These are phyloP conservation scores for Formica aserva DNA, from an alignment of 2,888 invertebrate genomes.

Conservation along the genomic window DNA sequence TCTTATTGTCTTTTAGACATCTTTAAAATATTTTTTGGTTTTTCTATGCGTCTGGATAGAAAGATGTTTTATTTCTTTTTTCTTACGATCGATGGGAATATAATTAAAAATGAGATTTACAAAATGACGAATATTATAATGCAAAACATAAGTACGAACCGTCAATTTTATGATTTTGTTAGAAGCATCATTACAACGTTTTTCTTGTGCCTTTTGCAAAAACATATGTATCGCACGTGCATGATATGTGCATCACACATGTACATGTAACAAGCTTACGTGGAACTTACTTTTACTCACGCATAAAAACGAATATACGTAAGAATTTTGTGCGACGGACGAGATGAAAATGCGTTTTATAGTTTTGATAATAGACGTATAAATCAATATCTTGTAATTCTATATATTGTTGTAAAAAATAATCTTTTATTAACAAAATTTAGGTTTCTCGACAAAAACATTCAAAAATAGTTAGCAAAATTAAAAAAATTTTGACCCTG, in stretches of 20 bases:
- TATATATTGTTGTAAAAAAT: background rate
- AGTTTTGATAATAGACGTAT: background rate
- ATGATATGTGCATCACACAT: constrained; percentile 14
- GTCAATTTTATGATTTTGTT: background rate
- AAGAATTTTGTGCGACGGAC: constrained; percentile 46
- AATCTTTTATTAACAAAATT: background rate
- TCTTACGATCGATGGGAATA: background rate
- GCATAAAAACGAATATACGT: constrained; percentile 57
- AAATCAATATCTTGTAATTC: background rate
- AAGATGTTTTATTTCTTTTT: background rate
- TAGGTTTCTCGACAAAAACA: background rate
- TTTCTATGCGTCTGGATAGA: background rate
- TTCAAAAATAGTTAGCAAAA: background rate
- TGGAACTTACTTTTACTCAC: constrained; percentile 69
- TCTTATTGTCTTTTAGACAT: no score
- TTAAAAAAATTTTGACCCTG: background rate
- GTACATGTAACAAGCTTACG: constrained; percentile 54
- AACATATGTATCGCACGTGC: background rate
- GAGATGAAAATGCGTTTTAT: constrained; percentile 16
- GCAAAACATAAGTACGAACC: background rate
- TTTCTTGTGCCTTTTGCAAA: background rate
- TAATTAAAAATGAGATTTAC: background rate
- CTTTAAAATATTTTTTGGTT: no score
- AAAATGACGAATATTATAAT: background rate
- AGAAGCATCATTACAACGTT: background rate